phyloP scores from a whole-genome alignment of 2,113 vertebrate genomes.

The Struthio camelus region DNA sequence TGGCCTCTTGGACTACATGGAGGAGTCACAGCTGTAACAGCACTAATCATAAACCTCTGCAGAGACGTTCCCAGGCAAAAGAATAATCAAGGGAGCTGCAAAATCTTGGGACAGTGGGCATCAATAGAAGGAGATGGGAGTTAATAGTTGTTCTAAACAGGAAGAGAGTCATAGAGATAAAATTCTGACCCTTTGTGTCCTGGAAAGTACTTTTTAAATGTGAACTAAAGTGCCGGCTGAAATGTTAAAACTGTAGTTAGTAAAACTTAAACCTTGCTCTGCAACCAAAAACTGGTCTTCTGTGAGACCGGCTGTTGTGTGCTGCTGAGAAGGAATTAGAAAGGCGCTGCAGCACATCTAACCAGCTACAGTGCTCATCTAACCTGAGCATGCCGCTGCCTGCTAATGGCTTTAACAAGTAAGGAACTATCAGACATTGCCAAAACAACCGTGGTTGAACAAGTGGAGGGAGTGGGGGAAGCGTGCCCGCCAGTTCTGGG shows the following conservation, averaged over 20 bases:
- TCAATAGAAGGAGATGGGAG: not conserved
- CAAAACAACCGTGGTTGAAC: not conserved
- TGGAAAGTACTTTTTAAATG: not conserved
- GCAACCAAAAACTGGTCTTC: not conserved
- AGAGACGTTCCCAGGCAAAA: not conserved
- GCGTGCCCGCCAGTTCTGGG: rapidly evolving
- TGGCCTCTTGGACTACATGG: not conserved
- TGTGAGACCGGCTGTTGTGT: not conserved
- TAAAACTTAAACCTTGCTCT: not conserved
- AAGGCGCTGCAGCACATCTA: rapidly evolving
- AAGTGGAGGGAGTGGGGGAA: not conserved
- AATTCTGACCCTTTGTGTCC: not conserved
- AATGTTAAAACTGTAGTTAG: not conserved
- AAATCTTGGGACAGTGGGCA: not conserved
- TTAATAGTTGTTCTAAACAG: not conserved
- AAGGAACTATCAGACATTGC: not conserved
- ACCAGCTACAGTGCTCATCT: not conserved
- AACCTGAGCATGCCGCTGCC: not conserved
- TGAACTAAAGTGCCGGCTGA: not conserved
- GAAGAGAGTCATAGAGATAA: not conserved
- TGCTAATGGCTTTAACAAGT: not conserved
- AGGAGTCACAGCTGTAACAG: not conserved
- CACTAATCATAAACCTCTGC: not conserved
- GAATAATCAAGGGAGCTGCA: not conserved
- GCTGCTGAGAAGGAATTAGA: not conserved